Percentiles rank a stretch among this genome's conserved stretches.
Evolutionary conservation across 2,797 vertebrate genomes (phyloP).

Genomic region (Zalophus californianus): DNA sequence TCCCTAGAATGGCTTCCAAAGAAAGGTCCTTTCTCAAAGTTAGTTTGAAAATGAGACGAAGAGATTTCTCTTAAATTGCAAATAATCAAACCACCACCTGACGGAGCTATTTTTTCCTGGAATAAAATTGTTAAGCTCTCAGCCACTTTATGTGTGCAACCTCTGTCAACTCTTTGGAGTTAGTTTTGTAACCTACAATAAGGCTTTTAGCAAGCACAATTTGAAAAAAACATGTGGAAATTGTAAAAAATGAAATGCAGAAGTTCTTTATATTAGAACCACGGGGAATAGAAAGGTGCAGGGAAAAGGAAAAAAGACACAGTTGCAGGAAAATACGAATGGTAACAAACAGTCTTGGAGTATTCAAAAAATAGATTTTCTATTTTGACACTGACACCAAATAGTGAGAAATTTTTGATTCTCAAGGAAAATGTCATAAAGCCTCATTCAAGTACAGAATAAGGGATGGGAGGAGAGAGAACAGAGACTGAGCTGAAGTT

Average conservation of each 20-base stretch:
- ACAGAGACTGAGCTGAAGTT: not conserved
- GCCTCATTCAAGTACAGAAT: not conserved
- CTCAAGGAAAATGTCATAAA: not conserved
- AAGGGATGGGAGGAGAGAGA: not conserved
- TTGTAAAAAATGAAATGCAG: not conserved
- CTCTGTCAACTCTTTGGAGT: conserved; percentile 16
- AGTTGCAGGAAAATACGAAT: conserved; percentile 37
- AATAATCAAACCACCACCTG: conserved; percentile 43
- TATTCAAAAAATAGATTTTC: conserved; percentile 40
- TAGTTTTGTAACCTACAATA: conserved; percentile 30
- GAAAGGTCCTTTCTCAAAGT: conserved; percentile 32
- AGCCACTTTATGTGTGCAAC: conserved; percentile 50
- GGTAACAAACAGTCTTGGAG: conserved; percentile 25
- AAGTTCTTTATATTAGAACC: conserved; percentile 48
- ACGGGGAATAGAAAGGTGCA: not conserved
- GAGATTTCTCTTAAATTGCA: conserved; percentile 36
- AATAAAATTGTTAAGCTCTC: conserved; percentile 62
- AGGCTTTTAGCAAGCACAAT: conserved; percentile 68
- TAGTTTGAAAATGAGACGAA: conserved; percentile 46
- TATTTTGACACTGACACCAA: conserved; percentile 53
- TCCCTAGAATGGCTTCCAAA: conserved; percentile 4
- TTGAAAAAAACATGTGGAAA: conserved; percentile 46
- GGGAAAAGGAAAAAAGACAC: not conserved
- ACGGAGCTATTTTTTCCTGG: conserved; percentile 36
- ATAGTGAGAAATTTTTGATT: conserved; percentile 6